Percentiles rank a stretch among this genome's conserved stretches.
Conservation (phyloP, 2,888 invertebrate species). For the Hirtodrosophila histrioides region DNA sequence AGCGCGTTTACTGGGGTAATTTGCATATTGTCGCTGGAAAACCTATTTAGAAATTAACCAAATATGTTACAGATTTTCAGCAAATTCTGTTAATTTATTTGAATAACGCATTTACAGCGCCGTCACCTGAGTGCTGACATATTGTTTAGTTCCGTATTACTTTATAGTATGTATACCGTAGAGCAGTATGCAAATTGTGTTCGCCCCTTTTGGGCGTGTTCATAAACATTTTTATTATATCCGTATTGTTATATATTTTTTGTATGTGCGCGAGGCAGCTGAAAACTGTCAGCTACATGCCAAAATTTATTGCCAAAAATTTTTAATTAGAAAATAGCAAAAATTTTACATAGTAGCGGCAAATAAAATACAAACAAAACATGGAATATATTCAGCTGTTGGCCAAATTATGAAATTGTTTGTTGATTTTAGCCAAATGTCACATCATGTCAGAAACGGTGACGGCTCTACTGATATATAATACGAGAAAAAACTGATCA, state of each 20-base stretch:
- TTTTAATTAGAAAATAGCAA: constrained; percentile 65
- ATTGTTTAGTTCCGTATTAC: constrained; percentile 28
- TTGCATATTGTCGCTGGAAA: constrained; percentile 49
- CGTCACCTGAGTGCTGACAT: constrained; percentile 33
- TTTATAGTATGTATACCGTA: constrained; percentile 13
- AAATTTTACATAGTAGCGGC: constrained; percentile 12
- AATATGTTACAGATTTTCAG: constrained; percentile 62
- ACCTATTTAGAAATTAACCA: constrained; percentile 66
- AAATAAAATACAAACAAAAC: constrained; percentile 8
- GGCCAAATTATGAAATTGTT: constrained; percentile 50
- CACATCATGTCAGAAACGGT: constrained; percentile 43
- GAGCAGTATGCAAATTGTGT: constrained; percentile 49
- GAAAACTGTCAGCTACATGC: constrained; percentile 59
- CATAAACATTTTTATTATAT: constrained; percentile 43
- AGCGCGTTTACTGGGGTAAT: constrained; percentile 33
- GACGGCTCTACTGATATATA: constrained; percentile 12
- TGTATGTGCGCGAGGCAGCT: constrained; percentile 23
- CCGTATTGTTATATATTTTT: constrained; percentile 2
- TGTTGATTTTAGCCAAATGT: constrained; percentile 57
- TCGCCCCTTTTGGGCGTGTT: constrained; percentile 16
- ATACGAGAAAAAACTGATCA: no score
- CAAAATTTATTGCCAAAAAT: constrained; percentile 57
- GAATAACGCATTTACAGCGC: constrained; percentile 54
- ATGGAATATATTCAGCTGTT: constrained; percentile 29
- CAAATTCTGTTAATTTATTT: constrained; percentile 70